Evolutionary conservation across 2,797 vertebrate genomes (phyloP), one percentile per base, ranked within the genome.

Genomic region (Champsocephalus gunnari): DNA sequence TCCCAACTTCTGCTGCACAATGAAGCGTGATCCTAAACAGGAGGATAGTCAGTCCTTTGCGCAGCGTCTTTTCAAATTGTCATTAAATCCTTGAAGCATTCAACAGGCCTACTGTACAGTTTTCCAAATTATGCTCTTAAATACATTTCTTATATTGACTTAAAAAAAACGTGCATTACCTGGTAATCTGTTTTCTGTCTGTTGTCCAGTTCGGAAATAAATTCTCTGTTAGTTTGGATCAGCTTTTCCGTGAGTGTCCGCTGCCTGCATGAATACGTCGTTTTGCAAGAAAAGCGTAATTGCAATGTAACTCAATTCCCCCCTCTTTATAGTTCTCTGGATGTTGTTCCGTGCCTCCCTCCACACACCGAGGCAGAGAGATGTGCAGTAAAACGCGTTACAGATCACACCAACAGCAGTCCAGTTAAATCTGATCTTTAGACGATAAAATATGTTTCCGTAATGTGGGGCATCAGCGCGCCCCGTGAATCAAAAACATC

Each of bases 161-260:
- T 72, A 12, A 24, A 9, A 53, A 53, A 77, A 77, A 88, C 77
- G 66, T 59, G 34, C 0, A 86, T 90, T 88, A 93, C 92, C 92
- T 87, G 73, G 2, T 69, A n/a, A 9, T 48, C 24, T 3, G 43
- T 19, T 41, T 32, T 56, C 48, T 53, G 59, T n/a, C 19, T 74
- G 47, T 51, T 55, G 56, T 61, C 45, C 56, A 16, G 51, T 44
- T 59, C 58, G 53, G 9, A 54, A 68, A 80, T 65, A 24, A 49
- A 86, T 71, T 79, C 65, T 87, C 69, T 53, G n/a, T 69, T 67
- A 90, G 72, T 90, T 87, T 80, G 72, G 21, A 74, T 65, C 66
- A n/a, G 73, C 50, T 55, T 57, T 5, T 34, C 16, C n/a, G 51
- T 16, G 66, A n/a, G 53, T 48, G 62, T 53, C 67, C 66, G 51